phyloP scores from a whole-genome alignment of 2,888 invertebrate species.

The Pachymerium ferrugineum region DNA sequence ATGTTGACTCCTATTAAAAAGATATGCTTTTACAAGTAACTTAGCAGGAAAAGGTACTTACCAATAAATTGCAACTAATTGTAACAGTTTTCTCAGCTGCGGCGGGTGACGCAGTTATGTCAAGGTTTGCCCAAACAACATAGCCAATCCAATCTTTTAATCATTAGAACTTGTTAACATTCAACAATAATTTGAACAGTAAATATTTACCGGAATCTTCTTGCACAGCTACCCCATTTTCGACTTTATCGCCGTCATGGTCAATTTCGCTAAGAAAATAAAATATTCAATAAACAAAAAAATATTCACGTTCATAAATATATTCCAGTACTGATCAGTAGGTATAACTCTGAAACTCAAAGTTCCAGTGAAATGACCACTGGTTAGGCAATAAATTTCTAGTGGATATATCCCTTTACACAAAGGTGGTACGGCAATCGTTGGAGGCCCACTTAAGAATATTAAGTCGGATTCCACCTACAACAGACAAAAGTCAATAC shows the following conservation, averaged over 20 bases:
- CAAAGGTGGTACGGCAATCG: slow-evolving; percentile 6
- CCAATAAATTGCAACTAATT: slow-evolving; percentile 6
- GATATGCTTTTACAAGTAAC: neutral
- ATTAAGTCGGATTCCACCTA: slow-evolving; percentile 25
- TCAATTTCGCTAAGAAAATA: neutral
- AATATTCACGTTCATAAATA: neutral
- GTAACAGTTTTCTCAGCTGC: neutral
- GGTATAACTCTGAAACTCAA: slow-evolving; percentile 9
- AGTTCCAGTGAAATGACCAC: neutral
- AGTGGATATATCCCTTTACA: slow-evolving; percentile 21
- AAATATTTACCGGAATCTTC: neutral
- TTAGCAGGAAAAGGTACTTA: neutral
- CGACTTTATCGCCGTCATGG: neutral
- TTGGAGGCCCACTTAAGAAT: slow-evolving; percentile 11
- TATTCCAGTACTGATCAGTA: neutral
- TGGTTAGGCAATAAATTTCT: slow-evolving; percentile 20
- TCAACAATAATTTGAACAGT: neutral
- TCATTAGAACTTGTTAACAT: neutral
- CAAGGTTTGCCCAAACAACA: neutral
- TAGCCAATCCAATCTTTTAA: neutral
- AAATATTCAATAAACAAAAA: neutral
- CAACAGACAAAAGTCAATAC: neutral
- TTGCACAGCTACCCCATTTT: neutral
- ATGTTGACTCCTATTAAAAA: slow-evolving; percentile 8
- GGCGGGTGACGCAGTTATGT: neutral